These are phyloP conservation scores for Heliconius sara DNA, from an alignment of 2,888 invertebrate genomes.

Conservation along the genomic window DNA sequence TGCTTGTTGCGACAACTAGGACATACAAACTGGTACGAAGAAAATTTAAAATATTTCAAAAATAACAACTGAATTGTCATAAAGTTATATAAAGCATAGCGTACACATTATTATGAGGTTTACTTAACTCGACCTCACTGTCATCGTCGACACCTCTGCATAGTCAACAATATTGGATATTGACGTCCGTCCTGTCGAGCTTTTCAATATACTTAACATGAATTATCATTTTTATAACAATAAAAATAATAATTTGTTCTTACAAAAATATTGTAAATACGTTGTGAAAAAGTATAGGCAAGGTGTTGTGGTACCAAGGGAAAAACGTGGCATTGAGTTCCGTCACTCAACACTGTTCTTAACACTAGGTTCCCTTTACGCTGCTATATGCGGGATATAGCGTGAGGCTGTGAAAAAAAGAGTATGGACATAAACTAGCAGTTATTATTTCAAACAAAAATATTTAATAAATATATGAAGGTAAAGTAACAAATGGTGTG, in stretches of 20 bases:
- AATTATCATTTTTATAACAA: not conserved
- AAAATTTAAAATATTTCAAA: not conserved
- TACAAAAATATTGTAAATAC: not conserved
- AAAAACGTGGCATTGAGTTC: not conserved
- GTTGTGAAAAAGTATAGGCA: too few relatives aligned
- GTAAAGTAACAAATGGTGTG: slow-evolving; percentile 19
- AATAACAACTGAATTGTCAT: not conserved
- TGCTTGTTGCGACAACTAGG: not conserved
- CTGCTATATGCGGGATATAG: too few relatives aligned
- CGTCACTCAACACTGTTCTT: too few relatives aligned
- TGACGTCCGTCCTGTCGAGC: not conserved
- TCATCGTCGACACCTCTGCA: slow-evolving; percentile 38
- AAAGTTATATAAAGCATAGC: not conserved
- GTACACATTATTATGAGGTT: slow-evolving; percentile 27
- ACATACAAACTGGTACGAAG: not conserved
- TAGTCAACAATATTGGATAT: slow-evolving; percentile 36
- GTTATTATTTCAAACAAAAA: not conserved
- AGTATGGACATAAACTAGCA: not conserved
- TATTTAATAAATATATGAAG: not conserved
- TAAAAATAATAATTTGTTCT: slow-evolving; percentile 4
- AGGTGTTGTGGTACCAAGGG: too few relatives aligned
- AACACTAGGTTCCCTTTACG: too few relatives aligned
- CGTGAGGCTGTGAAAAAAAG: too few relatives aligned
- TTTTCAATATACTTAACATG: slow-evolving; percentile 7
- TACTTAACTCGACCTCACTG: slow-evolving; percentile 31